Conservation (phyloP, 1,140 invertebrate species). For the Phthorimaea operculella region DNA sequence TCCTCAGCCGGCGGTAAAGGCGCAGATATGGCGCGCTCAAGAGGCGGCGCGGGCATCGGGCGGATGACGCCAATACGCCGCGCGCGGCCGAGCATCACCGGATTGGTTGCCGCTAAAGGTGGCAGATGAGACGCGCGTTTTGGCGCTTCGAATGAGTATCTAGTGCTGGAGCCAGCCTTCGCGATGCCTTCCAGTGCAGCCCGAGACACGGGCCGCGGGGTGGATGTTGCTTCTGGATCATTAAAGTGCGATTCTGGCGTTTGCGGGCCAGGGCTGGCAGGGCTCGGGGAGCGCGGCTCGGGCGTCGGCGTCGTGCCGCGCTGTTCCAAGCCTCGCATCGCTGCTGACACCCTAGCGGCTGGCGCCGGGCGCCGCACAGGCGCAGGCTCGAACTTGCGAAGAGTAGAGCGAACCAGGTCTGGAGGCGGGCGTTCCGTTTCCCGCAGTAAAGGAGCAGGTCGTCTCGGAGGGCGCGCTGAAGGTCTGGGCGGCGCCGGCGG, state of each 20-base stretch:
- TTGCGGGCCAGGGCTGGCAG: constrained; percentile 10
- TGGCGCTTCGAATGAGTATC: constrained; percentile 70
- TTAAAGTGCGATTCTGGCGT: not conserved
- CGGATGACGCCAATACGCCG: constrained; percentile 71
- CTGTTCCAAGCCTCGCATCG: constrained; percentile 4
- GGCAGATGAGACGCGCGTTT: constrained; percentile 66
- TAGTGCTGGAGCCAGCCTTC: constrained; percentile 72
- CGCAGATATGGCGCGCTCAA: constrained; percentile 31
- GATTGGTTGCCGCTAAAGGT: constrained; percentile 54
- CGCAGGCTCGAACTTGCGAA: constrained; percentile 83
- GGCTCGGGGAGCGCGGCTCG: constrained; percentile 45
- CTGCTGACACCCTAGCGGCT: constrained; percentile 24
- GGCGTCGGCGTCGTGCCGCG: constrained; percentile 51
- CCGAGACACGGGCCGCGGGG: constrained; percentile 61
- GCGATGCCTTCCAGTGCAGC: constrained; percentile 75
- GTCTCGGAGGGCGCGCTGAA: constrained; percentile 68
- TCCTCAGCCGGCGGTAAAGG: constrained; percentile 19
- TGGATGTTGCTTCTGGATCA: constrained; percentile 20
- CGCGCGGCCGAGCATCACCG: constrained; percentile 44
- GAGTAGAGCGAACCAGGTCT: constrained; percentile 85
- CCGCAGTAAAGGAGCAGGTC: constrained; percentile 76
- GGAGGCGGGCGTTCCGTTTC: constrained; percentile 85
- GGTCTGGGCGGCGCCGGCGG: constrained; percentile 69
- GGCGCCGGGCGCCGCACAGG: constrained; percentile 65
- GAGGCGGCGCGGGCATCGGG: constrained; percentile 67